Evolutionary conservation across 2,888 invertebrate species (phyloP), one percentile per base, ranked within the genome.

Genomic region (Dromius quadrimaculatus): DNA sequence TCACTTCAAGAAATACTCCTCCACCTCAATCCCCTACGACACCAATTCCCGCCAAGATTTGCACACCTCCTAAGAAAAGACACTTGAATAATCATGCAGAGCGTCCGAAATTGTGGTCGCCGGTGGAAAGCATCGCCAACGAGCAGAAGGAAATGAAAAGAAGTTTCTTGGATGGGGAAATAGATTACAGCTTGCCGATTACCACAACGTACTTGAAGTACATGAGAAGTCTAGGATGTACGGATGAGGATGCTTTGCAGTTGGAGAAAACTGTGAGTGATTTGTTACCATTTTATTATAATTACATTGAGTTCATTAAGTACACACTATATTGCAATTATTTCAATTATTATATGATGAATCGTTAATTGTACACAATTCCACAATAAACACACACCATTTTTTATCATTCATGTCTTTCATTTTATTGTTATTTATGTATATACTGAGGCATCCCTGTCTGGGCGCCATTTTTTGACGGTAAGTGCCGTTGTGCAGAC

Each of bases 131-230:
- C 19, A 74, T 74, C 38, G 71, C 72, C 45, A 71, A 71, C 34
- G 76, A 76, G 68, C 74, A 76, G 66, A 57, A n/a, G n/a, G n/a
- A n/a, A n/a, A n/a, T n/a, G n/a, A n/a, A n/a, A n/a, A n/a, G n/a
- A n/a, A n/a, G n/a, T n/a, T 74, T 81, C 68, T 78, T 80, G 74
- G 78, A 84, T 20, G 85, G 85, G 23, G 87, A 87, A 72, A 88
- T 92, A 74, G 93, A 93, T 84, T 92, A 91, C 85, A 92, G 92
- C 78, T 88, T 95, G 78, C 95, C 95, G 50, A 94, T 95, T 76
- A 95, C 95, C 54, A 94, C 94, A 63, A 92, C 94, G 32, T 95
- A 95, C 83, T 85, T 95, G 82, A 93, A 93, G 81, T 89, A 93
- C 78, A 93, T 93, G 86, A 86, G 92, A 80, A 91, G 87, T 81